Evolutionary conservation across 2,888 invertebrate species (phyloP).

Genomic region (Limnephilus lunatus): DNA sequence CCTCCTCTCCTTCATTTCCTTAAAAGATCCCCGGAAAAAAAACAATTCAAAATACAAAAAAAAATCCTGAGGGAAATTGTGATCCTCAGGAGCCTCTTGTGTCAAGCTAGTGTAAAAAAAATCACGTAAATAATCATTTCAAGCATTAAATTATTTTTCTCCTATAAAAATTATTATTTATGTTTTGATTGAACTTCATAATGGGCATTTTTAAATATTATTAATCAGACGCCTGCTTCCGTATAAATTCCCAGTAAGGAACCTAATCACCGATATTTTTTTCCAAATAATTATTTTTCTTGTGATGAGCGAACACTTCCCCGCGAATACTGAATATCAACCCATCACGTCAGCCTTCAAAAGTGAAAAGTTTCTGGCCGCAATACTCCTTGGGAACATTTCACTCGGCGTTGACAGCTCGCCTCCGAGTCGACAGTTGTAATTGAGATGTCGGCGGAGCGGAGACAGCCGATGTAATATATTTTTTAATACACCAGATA

Average conservation of each 20-base stretch:
- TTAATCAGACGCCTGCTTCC: neutral
- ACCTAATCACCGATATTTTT: neutral
- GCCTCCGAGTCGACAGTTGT: conserved; percentile 33
- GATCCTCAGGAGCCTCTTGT: no score
- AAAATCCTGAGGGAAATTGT: no score
- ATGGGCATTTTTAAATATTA: neutral
- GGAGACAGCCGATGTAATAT: conserved; percentile 17
- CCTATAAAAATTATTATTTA: no score
- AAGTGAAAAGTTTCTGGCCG: neutral
- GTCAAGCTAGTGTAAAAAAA: no score
- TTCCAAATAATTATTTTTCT: neutral
- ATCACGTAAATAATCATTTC: no score
- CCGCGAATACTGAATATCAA: neutral
- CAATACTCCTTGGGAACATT: conserved; percentile 41
- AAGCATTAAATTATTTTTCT: no score
- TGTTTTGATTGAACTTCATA: neutral
- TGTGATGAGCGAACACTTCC: neutral
- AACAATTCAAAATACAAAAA: no score
- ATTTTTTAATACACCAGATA: neutral
- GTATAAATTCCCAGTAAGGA: neutral
- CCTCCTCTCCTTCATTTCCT: no score
- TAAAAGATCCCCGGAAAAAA: no score
- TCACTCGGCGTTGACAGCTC: conserved; percentile 49
- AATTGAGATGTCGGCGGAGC: conserved; percentile 46
- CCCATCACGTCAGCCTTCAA: neutral